Evolutionary conservation across 30 jellyfish, hydroid and myxozoan species (phyloP).

Genomic region (Hydractinia symbiolongicarpus): DNA sequence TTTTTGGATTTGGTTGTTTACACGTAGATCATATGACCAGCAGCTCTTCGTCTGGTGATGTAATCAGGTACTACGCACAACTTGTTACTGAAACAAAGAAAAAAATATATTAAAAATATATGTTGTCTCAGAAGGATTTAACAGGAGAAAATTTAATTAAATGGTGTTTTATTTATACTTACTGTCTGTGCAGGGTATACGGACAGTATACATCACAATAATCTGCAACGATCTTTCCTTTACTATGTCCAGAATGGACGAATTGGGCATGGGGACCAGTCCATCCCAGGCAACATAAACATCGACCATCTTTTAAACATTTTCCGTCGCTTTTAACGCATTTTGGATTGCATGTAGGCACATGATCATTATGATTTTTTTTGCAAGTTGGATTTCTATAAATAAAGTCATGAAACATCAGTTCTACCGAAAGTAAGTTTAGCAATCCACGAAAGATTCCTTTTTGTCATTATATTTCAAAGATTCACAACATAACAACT

Average conservation of each 20-base stretch:
- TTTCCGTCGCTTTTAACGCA: conserved; percentile 16
- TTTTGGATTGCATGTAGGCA: conserved; percentile 8
- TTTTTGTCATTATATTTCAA: not conserved
- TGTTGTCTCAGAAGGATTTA: not conserved
- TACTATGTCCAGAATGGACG: not conserved
- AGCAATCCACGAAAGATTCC: not conserved
- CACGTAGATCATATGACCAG: conserved; percentile 1
- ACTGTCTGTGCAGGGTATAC: not conserved
- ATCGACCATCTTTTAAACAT: conserved; percentile 24
- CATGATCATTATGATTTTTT: not conserved
- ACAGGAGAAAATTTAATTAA: too few species aligned
- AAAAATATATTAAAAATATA: not conserved
- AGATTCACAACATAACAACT: not conserved
- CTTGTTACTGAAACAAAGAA: not conserved
- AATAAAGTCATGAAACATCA: not conserved
- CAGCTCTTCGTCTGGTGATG: not conserved
- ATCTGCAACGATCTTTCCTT: not conserved
- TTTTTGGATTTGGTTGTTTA: too few species aligned
- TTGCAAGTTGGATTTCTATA: not conserved
- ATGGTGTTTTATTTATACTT: not conserved
- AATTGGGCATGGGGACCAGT: conserved; percentile 21
- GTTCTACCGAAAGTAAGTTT: not conserved
- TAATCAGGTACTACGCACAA: not conserved
- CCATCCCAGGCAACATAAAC: conserved; percentile 38
- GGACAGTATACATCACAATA: conserved; percentile 12